A percentile compares a stretch with the other conserved stretches of the same genome.
Evolutionary conservation across 2,113 vertebrate genomes (phyloP).

Genomic region (Speoplatyrhinus poulsoni): DNA sequence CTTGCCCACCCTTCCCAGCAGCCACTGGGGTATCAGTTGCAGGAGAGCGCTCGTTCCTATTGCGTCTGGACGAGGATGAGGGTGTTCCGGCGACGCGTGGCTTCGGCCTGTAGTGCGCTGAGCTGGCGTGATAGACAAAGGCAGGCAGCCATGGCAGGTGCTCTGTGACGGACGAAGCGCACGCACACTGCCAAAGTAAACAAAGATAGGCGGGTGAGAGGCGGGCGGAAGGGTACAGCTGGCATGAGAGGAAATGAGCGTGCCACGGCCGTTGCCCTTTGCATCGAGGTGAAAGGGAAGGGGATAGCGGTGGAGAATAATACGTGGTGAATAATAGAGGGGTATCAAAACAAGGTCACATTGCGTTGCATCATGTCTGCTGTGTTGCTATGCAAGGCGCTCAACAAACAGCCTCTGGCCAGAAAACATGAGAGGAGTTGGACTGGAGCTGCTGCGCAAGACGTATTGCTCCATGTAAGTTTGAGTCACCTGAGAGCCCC

Average conservation of each 20-base stretch:
- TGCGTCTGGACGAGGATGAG: constrained; percentile 60
- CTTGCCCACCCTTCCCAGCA: constrained; percentile 39
- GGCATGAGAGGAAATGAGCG: constrained; percentile 57
- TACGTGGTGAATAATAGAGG: constrained; percentile 34
- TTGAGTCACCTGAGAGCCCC: too few species aligned
- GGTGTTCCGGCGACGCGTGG: constrained; percentile 70
- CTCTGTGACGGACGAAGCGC: constrained; percentile 55
- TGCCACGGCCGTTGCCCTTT: constrained; percentile 50
- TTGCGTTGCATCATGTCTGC: constrained; percentile 33
- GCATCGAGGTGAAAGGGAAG: constrained; percentile 9
- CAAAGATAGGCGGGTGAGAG: constrained; percentile 44
- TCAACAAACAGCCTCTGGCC: constrained; percentile 16
- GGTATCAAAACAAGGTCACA: neutral
- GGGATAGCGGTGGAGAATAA: neutral
- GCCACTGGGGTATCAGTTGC: constrained; percentile 26
- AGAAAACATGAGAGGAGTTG: neutral
- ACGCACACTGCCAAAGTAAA: constrained; percentile 32
- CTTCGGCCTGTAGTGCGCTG: constrained; percentile 57
- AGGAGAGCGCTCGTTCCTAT: constrained; percentile 44
- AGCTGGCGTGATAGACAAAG: constrained; percentile 46
- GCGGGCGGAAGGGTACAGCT: constrained; percentile 44
- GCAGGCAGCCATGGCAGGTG: constrained; percentile 68
- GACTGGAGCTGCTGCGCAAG: too few species aligned
- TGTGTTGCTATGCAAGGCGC: constrained; percentile 18
- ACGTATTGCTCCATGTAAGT: too few species aligned